phyloP scores from a whole-genome alignment of 2,113 vertebrate species.

The Passer domesticus region DNA sequence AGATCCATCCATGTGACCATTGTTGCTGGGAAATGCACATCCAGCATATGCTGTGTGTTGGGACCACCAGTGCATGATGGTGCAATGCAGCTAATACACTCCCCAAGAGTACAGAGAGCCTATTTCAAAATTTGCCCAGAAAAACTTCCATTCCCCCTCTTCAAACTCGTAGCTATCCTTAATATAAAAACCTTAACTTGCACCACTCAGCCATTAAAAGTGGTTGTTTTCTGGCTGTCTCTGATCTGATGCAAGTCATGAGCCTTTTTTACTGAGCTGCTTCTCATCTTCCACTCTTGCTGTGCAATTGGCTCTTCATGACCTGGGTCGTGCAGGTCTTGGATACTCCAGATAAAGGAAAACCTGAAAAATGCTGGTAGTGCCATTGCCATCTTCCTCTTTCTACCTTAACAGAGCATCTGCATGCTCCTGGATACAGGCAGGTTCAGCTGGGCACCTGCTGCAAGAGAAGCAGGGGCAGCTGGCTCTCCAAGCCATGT shows the following conservation, averaged over 20 bases:
- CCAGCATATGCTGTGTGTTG: not conserved
- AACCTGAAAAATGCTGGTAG: rapidly evolving
- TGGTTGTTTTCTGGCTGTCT: not conserved
- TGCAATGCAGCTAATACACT: not conserved
- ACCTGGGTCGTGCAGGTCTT: not conserved
- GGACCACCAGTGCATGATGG: rapidly evolving
- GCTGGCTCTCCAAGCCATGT: not conserved
- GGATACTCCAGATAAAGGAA: not conserved
- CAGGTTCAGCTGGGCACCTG: not conserved
- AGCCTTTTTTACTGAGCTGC: not conserved
- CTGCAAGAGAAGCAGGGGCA: not conserved
- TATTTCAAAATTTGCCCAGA: not conserved
- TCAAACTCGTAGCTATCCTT: not conserved
- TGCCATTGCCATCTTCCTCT: not conserved
- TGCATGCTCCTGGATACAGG: not conserved
- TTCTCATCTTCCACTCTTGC: not conserved
- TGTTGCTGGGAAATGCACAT: not conserved
- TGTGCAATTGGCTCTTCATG: not conserved
- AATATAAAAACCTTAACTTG: not conserved
- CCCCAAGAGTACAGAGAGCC: not conserved
- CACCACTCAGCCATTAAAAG: not conserved
- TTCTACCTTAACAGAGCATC: not conserved
- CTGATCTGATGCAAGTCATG: not conserved
- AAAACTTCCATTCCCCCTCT: not conserved
- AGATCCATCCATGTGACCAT: not conserved